phyloP scores from a whole-genome alignment of 2,888 invertebrate genomes.

The Augiades crinisus region DNA sequence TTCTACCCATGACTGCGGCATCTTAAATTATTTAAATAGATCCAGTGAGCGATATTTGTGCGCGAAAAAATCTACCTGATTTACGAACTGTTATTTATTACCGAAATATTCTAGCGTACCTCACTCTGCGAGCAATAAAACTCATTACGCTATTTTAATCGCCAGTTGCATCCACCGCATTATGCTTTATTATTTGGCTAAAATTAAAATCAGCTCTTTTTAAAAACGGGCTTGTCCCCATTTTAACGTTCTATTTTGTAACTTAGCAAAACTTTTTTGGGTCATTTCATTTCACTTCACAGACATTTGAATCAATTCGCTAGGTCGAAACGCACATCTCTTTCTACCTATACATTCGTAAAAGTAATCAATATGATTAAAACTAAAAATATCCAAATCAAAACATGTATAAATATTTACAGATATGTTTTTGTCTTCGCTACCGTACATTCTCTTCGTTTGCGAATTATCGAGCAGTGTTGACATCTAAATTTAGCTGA shows the following conservation, averaged over 20 bases:
- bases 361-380: too few relatives aligned
- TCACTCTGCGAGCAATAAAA: neutral
- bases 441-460: slow-evolving; percentile 11
- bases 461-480: slow-evolving; percentile 45
- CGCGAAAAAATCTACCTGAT: neutral
- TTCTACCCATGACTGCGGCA: neutral
- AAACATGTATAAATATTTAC: neutral
- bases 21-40: neutral
- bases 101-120: neutral
- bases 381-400: too few relatives aligned
- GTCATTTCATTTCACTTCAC: too few relatives aligned
- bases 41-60: neutral
- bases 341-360: too few relatives aligned
- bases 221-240: neutral
- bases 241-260: too few relatives aligned
- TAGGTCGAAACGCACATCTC: too few relatives aligned
- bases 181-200: neutral
- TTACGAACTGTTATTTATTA: slow-evolving; percentile 1
- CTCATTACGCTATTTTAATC: slow-evolving; percentile 2
- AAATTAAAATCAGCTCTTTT: neutral
- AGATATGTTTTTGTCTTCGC: neutral
- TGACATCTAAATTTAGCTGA: slow-evolving; percentile 54
- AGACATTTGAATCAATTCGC: too few relatives aligned
- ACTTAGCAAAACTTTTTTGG: too few relatives aligned
- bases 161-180: neutral